phyloP scores from a whole-genome alignment of 2,888 invertebrate species.

The Lithosia quadra region DNA sequence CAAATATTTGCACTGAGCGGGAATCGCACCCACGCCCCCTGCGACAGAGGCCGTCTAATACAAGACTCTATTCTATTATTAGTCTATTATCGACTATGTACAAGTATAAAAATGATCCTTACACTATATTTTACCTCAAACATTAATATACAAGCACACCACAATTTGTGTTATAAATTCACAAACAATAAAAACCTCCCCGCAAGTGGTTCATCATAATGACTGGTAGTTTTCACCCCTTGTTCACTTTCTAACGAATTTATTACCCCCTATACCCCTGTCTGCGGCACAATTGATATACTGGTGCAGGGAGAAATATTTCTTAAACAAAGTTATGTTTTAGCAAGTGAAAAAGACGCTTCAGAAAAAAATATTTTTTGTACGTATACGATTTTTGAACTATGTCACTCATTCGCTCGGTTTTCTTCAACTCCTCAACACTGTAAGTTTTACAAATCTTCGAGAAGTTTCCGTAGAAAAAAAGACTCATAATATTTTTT shows the following conservation, averaged over 20 bases:
- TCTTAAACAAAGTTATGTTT: conserved; percentile 16
- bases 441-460: too few species aligned
- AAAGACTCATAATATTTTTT: too few species aligned
- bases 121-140: conserved; percentile 7
- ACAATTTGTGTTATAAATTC: conserved; percentile 32
- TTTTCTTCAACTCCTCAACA: too few species aligned
- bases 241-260: conserved; percentile 62
- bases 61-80: too few species aligned
- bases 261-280: conserved; percentile 56
- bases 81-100: background rate
- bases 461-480: too few species aligned
- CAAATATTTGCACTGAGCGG: too few species aligned
- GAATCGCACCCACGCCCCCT: too few species aligned
- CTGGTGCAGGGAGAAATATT: conserved; percentile 38
- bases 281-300: conserved; percentile 43
- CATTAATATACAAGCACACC: conserved; percentile 5
- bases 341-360: conserved; percentile 4
- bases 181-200: conserved; percentile 48
- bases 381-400: too few species aligned
- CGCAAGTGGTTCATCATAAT: conserved; percentile 51
- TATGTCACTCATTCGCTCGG: too few species aligned
- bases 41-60: too few species aligned
- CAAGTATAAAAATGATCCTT: background rate
- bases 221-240: conserved; percentile 75
- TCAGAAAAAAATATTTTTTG: background rate